Percentiles rank a stretch among this genome's conserved stretches.
Evolutionary conservation across 2,797 vertebrate genomes (phyloP).

Genomic region (Propithecus deckenii): DNA sequence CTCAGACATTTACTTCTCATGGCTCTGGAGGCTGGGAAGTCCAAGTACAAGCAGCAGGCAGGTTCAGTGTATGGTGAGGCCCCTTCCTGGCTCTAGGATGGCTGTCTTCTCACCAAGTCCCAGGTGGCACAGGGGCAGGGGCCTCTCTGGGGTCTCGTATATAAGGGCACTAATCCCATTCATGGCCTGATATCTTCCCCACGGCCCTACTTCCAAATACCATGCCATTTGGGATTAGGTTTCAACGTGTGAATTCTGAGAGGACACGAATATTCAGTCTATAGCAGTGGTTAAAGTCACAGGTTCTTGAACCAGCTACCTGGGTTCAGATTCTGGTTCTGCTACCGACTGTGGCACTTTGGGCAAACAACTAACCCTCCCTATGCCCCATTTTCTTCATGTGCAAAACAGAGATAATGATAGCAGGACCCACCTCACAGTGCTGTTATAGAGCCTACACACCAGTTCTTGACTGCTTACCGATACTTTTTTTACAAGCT

Average conservation of each 20-base stretch:
- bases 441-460: neutral
- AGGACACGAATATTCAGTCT: neutral
- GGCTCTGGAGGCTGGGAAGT: neutral
- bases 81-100: neutral
- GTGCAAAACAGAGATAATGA: neutral
- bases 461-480: neutral
- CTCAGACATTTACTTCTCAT: neutral
- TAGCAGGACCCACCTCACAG: neutral
- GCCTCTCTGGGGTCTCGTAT: neutral
- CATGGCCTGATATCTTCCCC: neutral
- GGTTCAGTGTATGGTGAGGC: neutral
- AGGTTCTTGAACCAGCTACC: neutral
- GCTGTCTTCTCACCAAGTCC: neutral
- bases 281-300: neutral
- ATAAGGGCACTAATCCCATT: neutral
- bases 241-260: neutral
- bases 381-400: neutral
- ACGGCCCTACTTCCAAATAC: neutral
- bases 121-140: neutral
- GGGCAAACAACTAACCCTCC: neutral
- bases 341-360: neutral
- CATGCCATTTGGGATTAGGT: neutral
- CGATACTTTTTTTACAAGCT: neutral
- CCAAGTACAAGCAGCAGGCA: neutral
- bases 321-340: neutral